Evolutionary conservation across 1,140 invertebrate species (phyloP).

Genomic region (Procambarus clarkii): DNA sequence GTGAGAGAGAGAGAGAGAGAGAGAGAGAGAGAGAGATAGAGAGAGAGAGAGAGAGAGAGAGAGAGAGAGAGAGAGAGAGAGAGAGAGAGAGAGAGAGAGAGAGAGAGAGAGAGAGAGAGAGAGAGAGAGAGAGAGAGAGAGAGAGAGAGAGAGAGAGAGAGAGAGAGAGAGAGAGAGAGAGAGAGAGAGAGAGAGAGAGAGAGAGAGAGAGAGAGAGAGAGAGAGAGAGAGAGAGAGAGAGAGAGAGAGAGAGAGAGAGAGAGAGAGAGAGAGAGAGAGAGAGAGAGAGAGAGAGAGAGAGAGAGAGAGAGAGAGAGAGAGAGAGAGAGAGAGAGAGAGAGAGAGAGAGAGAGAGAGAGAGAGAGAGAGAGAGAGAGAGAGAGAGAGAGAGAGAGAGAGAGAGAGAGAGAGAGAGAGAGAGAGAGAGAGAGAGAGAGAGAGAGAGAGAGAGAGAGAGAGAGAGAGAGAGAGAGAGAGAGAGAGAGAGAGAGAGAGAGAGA

Average conservation of each 20-base stretch:
- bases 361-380: not conserved
- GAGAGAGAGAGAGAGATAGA: not conserved
- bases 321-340: not conserved
- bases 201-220: not conserved
- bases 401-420: not conserved
- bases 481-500: not conserved
- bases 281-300: not conserved
- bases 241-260: not conserved
- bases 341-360: not conserved
- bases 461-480: conserved; percentile 17
- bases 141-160: not conserved
- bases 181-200: not conserved
- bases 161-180: not conserved
- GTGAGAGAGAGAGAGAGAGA: not conserved
- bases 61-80: not conserved
- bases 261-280: not conserved
- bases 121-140: not conserved
- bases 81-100: not conserved
- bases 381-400: not conserved
- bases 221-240: not conserved
- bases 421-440: not conserved
- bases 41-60: not conserved
- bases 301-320: not conserved
- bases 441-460: not conserved
- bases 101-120: not conserved